Base-by-base conservation (phyloP, 2,113 vertebrate genomes). In the Trinectes maculatus region DNA sequence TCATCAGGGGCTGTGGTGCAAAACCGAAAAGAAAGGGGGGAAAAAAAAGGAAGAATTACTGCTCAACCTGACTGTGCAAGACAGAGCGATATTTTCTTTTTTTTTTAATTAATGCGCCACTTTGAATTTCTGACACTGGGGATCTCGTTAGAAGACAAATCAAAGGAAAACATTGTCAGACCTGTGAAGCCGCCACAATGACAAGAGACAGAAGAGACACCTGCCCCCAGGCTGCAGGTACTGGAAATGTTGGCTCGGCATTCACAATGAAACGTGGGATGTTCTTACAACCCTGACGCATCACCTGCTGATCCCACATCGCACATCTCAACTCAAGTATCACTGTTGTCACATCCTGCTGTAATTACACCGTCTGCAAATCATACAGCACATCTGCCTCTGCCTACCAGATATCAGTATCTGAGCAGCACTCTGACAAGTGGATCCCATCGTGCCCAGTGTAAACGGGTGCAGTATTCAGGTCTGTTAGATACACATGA, bases 381-480 rank as follows among this genome's bases (percentile, higher is more conserved):
- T 40, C 34, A 13, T 15, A 54, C n/a, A 18, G 49, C 11, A 19
- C 2, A 26, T 33, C 52, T 11, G 26, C 7, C 10, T 16, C 2
- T 36, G 28, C 40, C 25, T 31, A 25, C 31, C 43, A 12, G n/a
- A 46, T 31, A 39, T 54, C 64, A 37, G 44, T 11, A 19, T 26
- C 29, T 40, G 8, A 37, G 7, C 18, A 0, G n/a, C 29, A 29
- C 25, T 36, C 19, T 29, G 28, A 60, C 39, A 46, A 51, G 5
- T 34, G 19, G 25, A 65, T 44, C 42, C 10, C 34, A 4, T 3
- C 10, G 28, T 4, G 64, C 15, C 69, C 21, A 19, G 18, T 3
- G 15, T 0, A 66, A 53, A 65, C 16, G 39, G 36, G 0, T 58
- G 36, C 19, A 72, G 57, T 47, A n/a, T 21, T 57, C 77, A 75